phyloP scores from a whole-genome alignment of 2,888 invertebrate species.

The Iselma pallidipennis region DNA sequence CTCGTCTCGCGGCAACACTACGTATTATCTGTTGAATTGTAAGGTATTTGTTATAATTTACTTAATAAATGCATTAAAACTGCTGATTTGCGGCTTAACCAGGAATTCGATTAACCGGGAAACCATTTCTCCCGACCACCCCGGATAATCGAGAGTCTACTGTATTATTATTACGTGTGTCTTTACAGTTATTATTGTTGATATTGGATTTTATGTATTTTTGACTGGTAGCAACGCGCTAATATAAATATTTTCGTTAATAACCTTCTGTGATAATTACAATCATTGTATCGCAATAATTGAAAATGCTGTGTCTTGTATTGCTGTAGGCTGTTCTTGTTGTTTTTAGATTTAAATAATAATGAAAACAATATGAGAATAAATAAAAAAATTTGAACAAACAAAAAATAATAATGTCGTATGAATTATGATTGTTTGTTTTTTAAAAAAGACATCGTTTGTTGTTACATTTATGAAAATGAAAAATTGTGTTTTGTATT shows the following conservation, averaged over 20 bases:
- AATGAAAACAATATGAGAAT: background rate
- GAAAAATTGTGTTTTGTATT: slow-evolving; percentile 43
- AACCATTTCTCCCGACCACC: too few species aligned
- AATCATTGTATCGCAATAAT: slow-evolving; percentile 58
- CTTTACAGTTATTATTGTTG: background rate
- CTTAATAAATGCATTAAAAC: too few species aligned
- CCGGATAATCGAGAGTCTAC: too few species aligned
- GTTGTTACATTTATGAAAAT: slow-evolving; percentile 36
- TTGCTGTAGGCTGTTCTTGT: slow-evolving; percentile 54
- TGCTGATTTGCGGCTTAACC: too few species aligned
- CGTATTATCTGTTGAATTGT: too few species aligned
- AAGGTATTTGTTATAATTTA: too few species aligned
- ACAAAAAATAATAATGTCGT: slow-evolving; percentile 3
- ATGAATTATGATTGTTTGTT: slow-evolving; percentile 28
- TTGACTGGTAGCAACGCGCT: slow-evolving; percentile 28
- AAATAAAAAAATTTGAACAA: slow-evolving; percentile 9
- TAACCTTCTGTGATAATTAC: slow-evolving; percentile 58
- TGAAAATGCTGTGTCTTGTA: slow-evolving; percentile 57
- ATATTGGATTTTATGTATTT: background rate
- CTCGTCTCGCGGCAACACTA: too few species aligned
- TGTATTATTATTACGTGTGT: too few species aligned
- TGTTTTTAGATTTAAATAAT: slow-evolving; percentile 40
- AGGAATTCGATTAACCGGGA: too few species aligned
- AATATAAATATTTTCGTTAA: slow-evolving; percentile 46
- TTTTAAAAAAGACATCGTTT: slow-evolving; percentile 37